These are phyloP conservation scores for Xestia rhomboidea DNA, from an alignment of 2,888 invertebrate species.

Conservation along the genomic window DNA sequence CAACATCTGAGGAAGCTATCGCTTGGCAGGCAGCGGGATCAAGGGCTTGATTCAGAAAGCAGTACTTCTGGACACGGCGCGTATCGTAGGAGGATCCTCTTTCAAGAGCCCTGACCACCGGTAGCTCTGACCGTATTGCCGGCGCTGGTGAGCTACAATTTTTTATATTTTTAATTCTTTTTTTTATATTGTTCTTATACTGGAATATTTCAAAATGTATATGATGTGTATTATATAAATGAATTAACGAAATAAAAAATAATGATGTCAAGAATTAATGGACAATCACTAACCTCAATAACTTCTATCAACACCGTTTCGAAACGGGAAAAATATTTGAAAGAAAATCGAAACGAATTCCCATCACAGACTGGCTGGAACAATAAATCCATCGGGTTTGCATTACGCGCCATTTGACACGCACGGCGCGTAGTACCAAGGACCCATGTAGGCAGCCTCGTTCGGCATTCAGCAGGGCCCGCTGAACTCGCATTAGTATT, in stretches of 20 bases:
- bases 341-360: constrained; percentile 68
- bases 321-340: constrained; percentile 58
- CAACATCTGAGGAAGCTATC: too few species aligned
- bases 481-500: constrained; percentile 76
- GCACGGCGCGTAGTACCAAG: constrained; percentile 71
- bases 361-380: constrained; percentile 69
- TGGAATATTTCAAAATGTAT: too few species aligned
- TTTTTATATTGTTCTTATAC: too few species aligned
- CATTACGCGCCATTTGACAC: constrained; percentile 71
- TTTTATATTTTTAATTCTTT: too few species aligned
- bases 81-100: too few species aligned
- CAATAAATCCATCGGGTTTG: constrained; percentile 76
- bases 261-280: constrained; percentile 5
- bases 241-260: not conserved
- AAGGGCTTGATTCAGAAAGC: too few species aligned
- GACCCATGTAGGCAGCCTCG: constrained; percentile 76
- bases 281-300: constrained; percentile 16
- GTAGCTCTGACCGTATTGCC: too few species aligned
- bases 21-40: too few species aligned
- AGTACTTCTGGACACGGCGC: too few species aligned
- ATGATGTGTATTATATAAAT: too few species aligned
- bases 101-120: too few species aligned
- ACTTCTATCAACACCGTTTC: constrained; percentile 47
- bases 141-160: too few species aligned
- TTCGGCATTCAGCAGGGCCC: constrained; percentile 74